Conservation (phyloP, 1,140 invertebrate species). For the Drosophila rhopaloa region DNA sequence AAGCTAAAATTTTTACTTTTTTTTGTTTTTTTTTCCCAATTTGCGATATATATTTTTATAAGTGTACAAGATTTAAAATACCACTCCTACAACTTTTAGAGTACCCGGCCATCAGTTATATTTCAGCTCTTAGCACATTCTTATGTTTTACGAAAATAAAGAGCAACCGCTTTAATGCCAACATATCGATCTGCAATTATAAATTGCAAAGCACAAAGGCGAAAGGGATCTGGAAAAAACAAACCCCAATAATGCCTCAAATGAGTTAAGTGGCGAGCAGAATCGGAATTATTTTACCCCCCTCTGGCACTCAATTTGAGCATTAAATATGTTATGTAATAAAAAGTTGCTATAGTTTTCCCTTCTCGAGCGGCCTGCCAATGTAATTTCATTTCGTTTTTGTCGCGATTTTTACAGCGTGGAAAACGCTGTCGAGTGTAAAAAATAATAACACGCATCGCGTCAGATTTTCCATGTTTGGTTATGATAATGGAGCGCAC, state of each 20-base stretch:
- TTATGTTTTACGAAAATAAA: constrained; percentile 16
- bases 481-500: constrained; percentile 71
- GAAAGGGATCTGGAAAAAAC: constrained; percentile 10
- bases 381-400: constrained; percentile 48
- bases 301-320: constrained; percentile 45
- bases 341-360: constrained; percentile 65
- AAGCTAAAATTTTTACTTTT: too few relatives aligned
- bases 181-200: constrained; percentile 37
- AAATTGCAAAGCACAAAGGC: constrained; percentile 8
- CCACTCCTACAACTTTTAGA: background rate
- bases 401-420: constrained; percentile 38
- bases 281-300: constrained; percentile 52
- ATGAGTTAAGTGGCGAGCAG: constrained; percentile 67
- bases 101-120: background rate
- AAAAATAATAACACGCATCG: constrained; percentile 72
- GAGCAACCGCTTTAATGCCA: constrained; percentile 5
- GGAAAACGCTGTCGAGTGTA: constrained; percentile 58
- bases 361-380: constrained; percentile 7
- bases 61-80: background rate
- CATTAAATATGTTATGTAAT: constrained; percentile 65
- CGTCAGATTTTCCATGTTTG: constrained; percentile 73
- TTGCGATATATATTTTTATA: too few relatives aligned
- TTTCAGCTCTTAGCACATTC: background rate
- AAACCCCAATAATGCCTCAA: constrained; percentile 52
- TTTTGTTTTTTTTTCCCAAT: too few relatives aligned